A percentile compares a stretch with the other conserved stretches of the same genome.
Evolutionary conservation across 2,113 vertebrate genomes (phyloP).

Genomic region (Anguilla rostrata): DNA sequence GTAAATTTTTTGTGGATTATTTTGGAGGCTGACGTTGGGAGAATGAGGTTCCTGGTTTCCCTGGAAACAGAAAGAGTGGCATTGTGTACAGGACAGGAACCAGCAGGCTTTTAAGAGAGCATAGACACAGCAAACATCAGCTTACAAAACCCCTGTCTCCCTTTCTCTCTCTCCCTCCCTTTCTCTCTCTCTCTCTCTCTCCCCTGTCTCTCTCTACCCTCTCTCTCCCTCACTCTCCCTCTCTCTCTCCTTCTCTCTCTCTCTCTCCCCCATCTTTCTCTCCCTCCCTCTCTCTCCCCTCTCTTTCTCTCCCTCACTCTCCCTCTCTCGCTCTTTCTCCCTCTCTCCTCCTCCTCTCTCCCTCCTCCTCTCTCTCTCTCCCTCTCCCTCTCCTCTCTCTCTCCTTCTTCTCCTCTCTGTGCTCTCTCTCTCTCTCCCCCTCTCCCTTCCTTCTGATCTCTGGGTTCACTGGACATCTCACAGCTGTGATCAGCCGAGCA

Average conservation of each 20-base stretch:
- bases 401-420: background rate
- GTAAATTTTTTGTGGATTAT: background rate
- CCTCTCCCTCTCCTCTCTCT: too few species aligned
- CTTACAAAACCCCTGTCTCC: conserved; percentile 21
- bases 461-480: conserved; percentile 36
- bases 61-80: conserved; percentile 26
- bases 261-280: too few species aligned
- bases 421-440: background rate
- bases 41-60: conserved; percentile 25
- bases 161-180: background rate
- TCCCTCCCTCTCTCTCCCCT: background rate
- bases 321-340: too few species aligned
- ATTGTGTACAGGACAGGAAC: conserved; percentile 37
- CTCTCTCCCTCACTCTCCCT: too few species aligned
- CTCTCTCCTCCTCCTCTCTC: too few species aligned
- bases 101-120: conserved; percentile 29
- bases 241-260: too few species aligned
- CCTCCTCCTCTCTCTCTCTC: too few species aligned
- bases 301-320: conserved; percentile 22
- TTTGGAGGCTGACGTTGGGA: background rate
- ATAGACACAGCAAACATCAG: conserved; percentile 37
- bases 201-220: accelerated
- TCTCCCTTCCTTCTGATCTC: conserved; percentile 25
- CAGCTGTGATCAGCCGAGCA: conserved; percentile 28
- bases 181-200: background rate